phyloP scores from a whole-genome alignment of 2,797 vertebrate species.

The Furcifer pardalis region DNA sequence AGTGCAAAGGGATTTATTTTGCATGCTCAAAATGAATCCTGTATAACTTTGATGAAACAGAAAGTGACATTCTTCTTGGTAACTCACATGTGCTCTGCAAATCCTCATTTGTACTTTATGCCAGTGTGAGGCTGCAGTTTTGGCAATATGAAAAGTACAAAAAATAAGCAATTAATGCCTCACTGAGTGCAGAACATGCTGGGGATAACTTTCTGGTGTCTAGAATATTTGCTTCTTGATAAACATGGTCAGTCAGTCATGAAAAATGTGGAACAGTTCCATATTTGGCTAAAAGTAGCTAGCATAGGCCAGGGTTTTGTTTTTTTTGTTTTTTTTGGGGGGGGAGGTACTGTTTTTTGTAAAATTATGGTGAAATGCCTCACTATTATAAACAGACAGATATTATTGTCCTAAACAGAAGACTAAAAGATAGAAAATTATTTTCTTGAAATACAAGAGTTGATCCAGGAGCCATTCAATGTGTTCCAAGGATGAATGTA shows the following conservation, averaged over 20 bases:
- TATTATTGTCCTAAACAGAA: too few species aligned
- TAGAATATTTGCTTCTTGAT: constrained; percentile 20
- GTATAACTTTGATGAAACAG: background rate
- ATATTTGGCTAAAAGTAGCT: background rate
- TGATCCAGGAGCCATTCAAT: constrained; percentile 11
- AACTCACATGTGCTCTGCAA: background rate
- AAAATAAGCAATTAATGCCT: constrained; percentile 20
- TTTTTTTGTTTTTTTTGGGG: too few species aligned
- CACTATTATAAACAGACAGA: background rate
- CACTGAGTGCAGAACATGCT: background rate
- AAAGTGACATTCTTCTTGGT: background rate
- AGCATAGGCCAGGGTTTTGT: background rate
- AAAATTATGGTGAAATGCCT: background rate
- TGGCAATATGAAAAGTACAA: constrained; percentile 25
- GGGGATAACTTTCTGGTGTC: background rate
- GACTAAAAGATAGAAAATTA: background rate
- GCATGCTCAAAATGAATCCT: background rate
- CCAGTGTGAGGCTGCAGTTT: background rate
- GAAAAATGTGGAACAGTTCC: background rate
- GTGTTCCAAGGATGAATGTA: background rate
- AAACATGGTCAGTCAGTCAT: constrained; percentile 8
- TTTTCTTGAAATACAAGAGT: background rate
- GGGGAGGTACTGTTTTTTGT: background rate
- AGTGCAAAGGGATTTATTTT: background rate
- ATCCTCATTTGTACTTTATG: background rate